A percentile compares a stretch with the other conserved stretches of the same genome.
These are phyloP conservation scores for Saccostrea glomerata DNA, from an alignment of 1,140 invertebrate genomes.

Conservation along the genomic window DNA sequence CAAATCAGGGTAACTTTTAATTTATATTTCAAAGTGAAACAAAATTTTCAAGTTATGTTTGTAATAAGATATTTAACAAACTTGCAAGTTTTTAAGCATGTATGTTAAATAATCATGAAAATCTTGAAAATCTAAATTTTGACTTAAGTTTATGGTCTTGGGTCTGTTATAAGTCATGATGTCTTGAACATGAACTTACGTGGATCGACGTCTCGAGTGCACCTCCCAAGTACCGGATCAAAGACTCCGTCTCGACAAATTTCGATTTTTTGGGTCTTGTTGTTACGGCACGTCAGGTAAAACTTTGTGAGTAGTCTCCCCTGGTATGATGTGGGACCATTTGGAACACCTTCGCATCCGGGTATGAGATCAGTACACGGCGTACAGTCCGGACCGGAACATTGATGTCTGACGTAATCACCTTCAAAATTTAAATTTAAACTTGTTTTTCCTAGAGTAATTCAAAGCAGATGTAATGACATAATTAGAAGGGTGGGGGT, in stretches of 20 bases:
- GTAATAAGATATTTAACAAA: too few relatives aligned
- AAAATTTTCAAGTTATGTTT: too few relatives aligned
- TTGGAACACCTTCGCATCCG: constrained; percentile 64
- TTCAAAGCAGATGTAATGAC: too few relatives aligned
- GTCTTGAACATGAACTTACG: constrained; percentile 55
- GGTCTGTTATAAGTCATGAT: too few relatives aligned
- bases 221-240: constrained; percentile 65
- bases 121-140: too few relatives aligned
- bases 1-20: too few relatives aligned
- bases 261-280: constrained; percentile 59
- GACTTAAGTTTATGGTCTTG: too few relatives aligned
- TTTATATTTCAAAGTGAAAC: too few relatives aligned
- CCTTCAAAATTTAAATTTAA: constrained; percentile 50
- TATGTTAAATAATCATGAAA: too few relatives aligned
- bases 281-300: constrained; percentile 64
- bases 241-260: constrained; percentile 66
- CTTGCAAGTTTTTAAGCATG: too few relatives aligned
- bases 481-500: too few relatives aligned
- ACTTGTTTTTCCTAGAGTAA: too few relatives aligned
- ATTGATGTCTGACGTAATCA: constrained; percentile 67
- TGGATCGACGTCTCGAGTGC: constrained; percentile 62
- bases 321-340: constrained; percentile 69
- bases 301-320: constrained; percentile 63
- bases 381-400: constrained; percentile 57
- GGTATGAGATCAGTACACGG: constrained; percentile 58